These are phyloP conservation scores for Tenthredo notha DNA, from an alignment of 2,888 invertebrate species.

Conservation along the genomic window DNA sequence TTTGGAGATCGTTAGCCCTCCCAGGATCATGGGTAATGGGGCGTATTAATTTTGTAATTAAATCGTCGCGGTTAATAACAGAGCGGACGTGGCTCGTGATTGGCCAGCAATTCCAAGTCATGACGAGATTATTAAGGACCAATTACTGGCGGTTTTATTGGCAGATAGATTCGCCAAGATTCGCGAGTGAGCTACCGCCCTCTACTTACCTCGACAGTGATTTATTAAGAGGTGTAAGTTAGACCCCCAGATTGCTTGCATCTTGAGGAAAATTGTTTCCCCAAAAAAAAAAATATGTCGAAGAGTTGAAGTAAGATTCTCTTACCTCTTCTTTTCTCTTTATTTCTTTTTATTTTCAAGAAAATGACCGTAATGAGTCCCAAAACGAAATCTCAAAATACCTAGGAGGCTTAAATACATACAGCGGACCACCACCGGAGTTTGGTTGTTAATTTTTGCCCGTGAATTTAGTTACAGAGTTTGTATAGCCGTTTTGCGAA, in stretches of 20 bases:
- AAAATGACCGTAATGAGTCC: not conserved
- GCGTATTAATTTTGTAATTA: conserved; percentile 77
- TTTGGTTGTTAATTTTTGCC: not conserved
- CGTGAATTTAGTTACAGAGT: not conserved
- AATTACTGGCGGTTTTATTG: conserved; percentile 74
- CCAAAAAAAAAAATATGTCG: not conserved
- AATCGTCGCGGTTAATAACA: conserved; percentile 77
- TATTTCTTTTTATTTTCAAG: not conserved
- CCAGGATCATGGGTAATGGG: conserved; percentile 64
- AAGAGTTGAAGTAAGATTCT: not conserved
- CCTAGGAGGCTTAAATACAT: not conserved
- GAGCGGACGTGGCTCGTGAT: conserved; percentile 67
- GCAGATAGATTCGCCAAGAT: conserved; percentile 68
- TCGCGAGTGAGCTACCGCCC: conserved; percentile 68
- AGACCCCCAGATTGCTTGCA: not conserved
- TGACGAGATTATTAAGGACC: conserved; percentile 78
- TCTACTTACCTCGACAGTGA: conserved; percentile 75
- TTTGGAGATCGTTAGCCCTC: conserved; percentile 45
- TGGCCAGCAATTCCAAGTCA: conserved; percentile 73
- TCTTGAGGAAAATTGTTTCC: not conserved
- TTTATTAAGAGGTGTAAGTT: conserved; percentile 63
- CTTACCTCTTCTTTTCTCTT: not conserved
- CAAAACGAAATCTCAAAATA: not conserved
- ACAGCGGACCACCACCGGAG: conserved; percentile 6
- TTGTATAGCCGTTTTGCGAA: not conserved